A percentile compares a stretch with the other conserved stretches of the same genome.
These are phyloP conservation scores for Eonycteris spelaea DNA, from an alignment of 2,113 vertebrate genomes.

Conservation along the genomic window DNA sequence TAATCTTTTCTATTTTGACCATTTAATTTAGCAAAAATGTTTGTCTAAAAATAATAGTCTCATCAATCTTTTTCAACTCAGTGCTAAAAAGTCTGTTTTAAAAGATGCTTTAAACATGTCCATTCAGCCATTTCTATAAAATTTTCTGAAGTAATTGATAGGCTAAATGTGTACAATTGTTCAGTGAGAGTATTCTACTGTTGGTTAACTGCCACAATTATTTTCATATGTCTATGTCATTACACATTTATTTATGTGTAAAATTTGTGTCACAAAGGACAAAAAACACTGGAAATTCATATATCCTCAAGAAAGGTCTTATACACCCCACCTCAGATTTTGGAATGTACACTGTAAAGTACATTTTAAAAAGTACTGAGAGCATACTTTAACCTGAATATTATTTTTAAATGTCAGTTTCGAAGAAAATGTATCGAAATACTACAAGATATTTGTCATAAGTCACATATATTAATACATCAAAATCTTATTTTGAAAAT, in stretches of 20 bases:
- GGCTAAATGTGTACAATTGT: background rate
- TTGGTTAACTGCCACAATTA: background rate
- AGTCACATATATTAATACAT: background rate
- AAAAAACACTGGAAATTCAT: background rate
- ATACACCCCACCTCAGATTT: background rate
- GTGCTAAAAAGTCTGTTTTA: background rate
- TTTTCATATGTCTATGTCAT: background rate
- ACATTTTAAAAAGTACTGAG: background rate
- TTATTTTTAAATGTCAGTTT: background rate
- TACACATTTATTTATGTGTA: background rate
- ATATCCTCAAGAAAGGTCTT: background rate
- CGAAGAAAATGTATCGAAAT: background rate
- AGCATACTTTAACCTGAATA: background rate
- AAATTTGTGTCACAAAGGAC: background rate
- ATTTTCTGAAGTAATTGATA: background rate
- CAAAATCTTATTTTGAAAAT: background rate
- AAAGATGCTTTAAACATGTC: background rate
- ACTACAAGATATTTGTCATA: background rate
- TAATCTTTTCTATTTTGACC: conserved; percentile 15
- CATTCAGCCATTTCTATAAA: background rate
- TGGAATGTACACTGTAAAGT: background rate
- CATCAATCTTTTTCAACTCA: conserved; percentile 39
- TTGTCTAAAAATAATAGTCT: conserved; percentile 30
- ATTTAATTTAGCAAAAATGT: conserved; percentile 22
- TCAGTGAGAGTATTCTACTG: background rate